Evolutionary conservation across 1,140 invertebrate species (phyloP).

Genomic region (Drosophila prosaltans): DNA sequence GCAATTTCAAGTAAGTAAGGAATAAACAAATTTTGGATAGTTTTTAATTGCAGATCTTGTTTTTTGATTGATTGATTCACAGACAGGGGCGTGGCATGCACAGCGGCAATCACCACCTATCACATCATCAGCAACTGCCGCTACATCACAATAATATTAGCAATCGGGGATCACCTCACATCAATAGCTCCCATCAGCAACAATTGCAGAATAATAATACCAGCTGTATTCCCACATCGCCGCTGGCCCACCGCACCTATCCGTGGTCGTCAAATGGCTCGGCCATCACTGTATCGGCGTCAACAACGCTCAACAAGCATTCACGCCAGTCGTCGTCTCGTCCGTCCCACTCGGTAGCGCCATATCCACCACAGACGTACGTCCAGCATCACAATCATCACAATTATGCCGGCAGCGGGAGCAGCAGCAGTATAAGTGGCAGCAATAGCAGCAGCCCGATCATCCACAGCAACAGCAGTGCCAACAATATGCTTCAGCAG

Average conservation of each 20-base stretch:
- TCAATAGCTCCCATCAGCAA: slow-evolving; percentile 68
- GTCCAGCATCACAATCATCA: slow-evolving; percentile 73
- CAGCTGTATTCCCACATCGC: slow-evolving; percentile 78
- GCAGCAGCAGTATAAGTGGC: slow-evolving; percentile 46
- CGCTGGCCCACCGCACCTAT: slow-evolving; percentile 80
- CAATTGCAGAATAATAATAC: slow-evolving; percentile 77
- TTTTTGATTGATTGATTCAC: neutral
- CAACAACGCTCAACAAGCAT: slow-evolving; percentile 87
- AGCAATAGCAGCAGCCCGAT: slow-evolving; percentile 68
- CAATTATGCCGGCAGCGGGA: slow-evolving; percentile 55
- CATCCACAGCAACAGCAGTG: slow-evolving; percentile 77
- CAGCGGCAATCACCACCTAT: slow-evolving; percentile 44
- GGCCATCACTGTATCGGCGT: slow-evolving; percentile 81
- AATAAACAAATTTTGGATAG: neutral
- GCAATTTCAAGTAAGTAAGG: slow-evolving; percentile 84
- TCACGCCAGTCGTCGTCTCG: slow-evolving; percentile 88
- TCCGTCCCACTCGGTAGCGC: slow-evolving; percentile 84
- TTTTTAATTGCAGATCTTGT: too few species aligned
- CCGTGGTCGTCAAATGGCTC: slow-evolving; percentile 65
- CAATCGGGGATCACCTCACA: slow-evolving; percentile 56
- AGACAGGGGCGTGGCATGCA: slow-evolving; percentile 84
- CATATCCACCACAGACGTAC: slow-evolving; percentile 83
- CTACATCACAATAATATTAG: slow-evolving; percentile 45
- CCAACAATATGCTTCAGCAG: slow-evolving; percentile 81
- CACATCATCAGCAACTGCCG: slow-evolving; percentile 44